Conservation (phyloP, 2,113 vertebrate species). For the Lates calcarifer region DNA sequence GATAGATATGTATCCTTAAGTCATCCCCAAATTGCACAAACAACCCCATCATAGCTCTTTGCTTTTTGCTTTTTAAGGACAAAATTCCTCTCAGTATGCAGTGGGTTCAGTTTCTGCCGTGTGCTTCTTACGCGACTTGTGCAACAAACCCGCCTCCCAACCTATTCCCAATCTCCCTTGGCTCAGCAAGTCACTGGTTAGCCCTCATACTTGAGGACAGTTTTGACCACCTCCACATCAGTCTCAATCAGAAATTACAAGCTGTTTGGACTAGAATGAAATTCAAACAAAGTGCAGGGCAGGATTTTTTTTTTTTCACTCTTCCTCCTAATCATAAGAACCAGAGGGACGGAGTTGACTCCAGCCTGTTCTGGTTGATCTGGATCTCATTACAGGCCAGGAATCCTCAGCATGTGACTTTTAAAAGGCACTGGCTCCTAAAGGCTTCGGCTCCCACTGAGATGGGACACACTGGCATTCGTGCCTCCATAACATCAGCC, state of each 20-base stretch:
- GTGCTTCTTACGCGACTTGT: slow-evolving; percentile 3
- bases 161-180: background rate
- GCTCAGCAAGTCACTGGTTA: slow-evolving; percentile 3
- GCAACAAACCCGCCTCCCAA: slow-evolving; percentile 9
- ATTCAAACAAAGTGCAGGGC: slow-evolving; percentile 25
- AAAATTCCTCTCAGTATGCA: slow-evolving; percentile 12
- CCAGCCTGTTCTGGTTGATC: slow-evolving; percentile 63
- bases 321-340: slow-evolving; percentile 58
- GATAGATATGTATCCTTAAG: slow-evolving; percentile 28
- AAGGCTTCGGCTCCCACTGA: slow-evolving; percentile 64
- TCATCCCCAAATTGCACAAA: slow-evolving; percentile 13
- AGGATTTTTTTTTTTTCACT: slow-evolving; percentile 29
- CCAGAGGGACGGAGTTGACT: slow-evolving; percentile 59
- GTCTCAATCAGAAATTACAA: slow-evolving; percentile 35
- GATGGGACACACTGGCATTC: slow-evolving; percentile 60
- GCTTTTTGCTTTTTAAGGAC: slow-evolving; percentile 7
- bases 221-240: slow-evolving; percentile 19
- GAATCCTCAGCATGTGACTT: slow-evolving; percentile 76
- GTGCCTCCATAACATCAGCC: slow-evolving; percentile 47
- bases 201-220: slow-evolving; percentile 8
- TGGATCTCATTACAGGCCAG: slow-evolving; percentile 73
- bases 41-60: background rate
- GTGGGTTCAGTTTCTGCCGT: slow-evolving; percentile 5
- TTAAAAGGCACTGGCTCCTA: slow-evolving; percentile 65
- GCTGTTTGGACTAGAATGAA: slow-evolving; percentile 29